Evolutionary conservation across 2,888 invertebrate genomes (phyloP).

Genomic region (Noctua janthina): DNA sequence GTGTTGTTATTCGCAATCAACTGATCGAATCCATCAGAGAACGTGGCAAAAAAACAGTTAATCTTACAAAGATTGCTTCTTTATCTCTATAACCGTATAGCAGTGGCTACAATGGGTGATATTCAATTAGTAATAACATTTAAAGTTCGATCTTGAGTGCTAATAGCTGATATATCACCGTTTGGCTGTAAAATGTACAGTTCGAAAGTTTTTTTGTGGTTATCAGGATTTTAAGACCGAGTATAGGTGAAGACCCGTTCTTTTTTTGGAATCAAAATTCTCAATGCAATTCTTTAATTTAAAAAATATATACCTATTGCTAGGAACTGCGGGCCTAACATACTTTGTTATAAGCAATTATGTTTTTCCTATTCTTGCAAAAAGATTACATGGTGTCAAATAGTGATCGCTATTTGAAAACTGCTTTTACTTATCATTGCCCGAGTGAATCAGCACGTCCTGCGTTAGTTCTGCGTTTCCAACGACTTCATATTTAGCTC

Average conservation of each 20-base stretch:
- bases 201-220: background rate
- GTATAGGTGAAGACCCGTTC: background rate
- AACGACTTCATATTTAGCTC: background rate
- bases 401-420: background rate
- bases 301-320: background rate
- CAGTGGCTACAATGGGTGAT: conserved; percentile 33
- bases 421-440: background rate
- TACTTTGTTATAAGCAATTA: too few relatives aligned
- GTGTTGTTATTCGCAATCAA: conserved; percentile 42
- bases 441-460: background rate
- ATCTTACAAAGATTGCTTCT: conserved; percentile 17
- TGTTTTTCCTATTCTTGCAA: too few relatives aligned
- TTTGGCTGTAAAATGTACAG: conserved; percentile 31
- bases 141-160: conserved; percentile 22
- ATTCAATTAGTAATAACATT: conserved; percentile 51
- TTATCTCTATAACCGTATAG: conserved; percentile 45
- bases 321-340: background rate
- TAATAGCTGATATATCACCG: background rate
- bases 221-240: background rate
- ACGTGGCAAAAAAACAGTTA: conserved; percentile 41
- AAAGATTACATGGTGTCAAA: background rate
- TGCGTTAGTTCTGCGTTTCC: background rate
- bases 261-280: background rate
- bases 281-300: background rate
- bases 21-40: conserved; percentile 41